Evolutionary conservation across 1,140 invertebrate genomes (phyloP), one percentile per base, ranked within the genome.

Genomic region (Ditylenchus dipsaci): DNA sequence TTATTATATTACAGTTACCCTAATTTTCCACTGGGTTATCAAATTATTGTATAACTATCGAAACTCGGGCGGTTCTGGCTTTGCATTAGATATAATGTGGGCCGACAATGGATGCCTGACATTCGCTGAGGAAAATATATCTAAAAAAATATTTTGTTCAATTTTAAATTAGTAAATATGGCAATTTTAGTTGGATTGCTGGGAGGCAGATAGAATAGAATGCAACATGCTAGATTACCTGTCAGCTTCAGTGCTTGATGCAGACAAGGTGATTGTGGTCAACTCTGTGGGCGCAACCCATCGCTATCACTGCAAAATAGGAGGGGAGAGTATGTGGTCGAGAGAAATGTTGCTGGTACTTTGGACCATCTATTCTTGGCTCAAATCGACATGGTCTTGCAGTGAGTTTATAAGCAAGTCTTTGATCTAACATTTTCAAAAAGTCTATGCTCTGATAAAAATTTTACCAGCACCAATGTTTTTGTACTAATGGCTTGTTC

Each of bases 231-330:
- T 68, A 19, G 81, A 83, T 56, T 82, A 82, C 47, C 49, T 82
- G n/a, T 78, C 78, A 13, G 58, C 78, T 9, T 77, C 77, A 5
- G 74, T 82, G 13, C 62, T 82, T 17, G 69, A 68, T 13, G 79
- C 81, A 9, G 81, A 82, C 53, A 82, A 82, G 60, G 69, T 81
- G n/a, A 57, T 82, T n/a, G 43, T 82, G 1, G 65, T 82, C 57
- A 82, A 82, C 65, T 83, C 81, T 7, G 33, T 77, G 7, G 80
- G 80, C n/a, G 43, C 81, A 1, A 71, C 59, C 42, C 65, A 79
- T 17, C 77, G 81, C 13, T 76, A 76, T 29, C 45, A 74, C 26
- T 65, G 74, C 27, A 81, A 80, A 62, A 66, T 78, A 38, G 60
- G n/a, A 43, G 57, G n/a, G 26, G 63, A 11, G 62, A 67, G 17